Percentiles rank a stretch among this genome's conserved stretches.
Evolutionary conservation across 2,888 invertebrate species (phyloP).

Genomic region (Drosophila trichaetosa): DNA sequence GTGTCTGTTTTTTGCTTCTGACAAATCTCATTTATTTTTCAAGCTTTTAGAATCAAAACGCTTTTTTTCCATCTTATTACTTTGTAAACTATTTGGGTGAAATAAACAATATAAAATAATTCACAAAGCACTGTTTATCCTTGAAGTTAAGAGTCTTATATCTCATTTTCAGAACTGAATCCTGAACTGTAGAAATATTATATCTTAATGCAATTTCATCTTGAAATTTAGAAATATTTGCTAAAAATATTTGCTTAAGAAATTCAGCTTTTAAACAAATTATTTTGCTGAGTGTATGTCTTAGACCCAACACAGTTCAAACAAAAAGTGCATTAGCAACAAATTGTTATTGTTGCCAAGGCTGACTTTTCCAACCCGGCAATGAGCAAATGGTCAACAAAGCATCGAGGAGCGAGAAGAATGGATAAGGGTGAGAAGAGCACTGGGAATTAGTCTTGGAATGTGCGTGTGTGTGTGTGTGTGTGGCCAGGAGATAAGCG

Average conservation of each 20-base stretch:
- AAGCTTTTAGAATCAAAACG: background rate
- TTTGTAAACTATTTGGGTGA: no score
- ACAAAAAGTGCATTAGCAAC: slow-evolving; percentile 72
- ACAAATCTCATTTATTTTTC: background rate
- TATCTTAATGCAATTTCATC: background rate
- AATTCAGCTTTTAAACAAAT: background rate
- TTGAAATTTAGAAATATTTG: background rate
- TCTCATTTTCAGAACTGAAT: no score
- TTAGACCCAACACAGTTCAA: slow-evolving; percentile 40
- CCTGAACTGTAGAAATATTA: background rate
- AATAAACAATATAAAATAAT: background rate
- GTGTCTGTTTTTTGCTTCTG: background rate
- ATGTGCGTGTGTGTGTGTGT: slow-evolving; percentile 8
- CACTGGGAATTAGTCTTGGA: slow-evolving; percentile 24
- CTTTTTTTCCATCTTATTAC: background rate
- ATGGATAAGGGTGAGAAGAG: background rate
- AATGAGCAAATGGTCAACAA: slow-evolving; percentile 42
- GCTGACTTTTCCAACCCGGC: slow-evolving; percentile 42
- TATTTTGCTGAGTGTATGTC: background rate
- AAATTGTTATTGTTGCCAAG: slow-evolving; percentile 73
- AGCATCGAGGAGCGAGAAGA: background rate
- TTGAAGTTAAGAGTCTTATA: background rate
- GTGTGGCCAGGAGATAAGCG: slow-evolving; percentile 38
- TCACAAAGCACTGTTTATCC: background rate
- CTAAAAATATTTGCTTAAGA: background rate